phyloP scores from a whole-genome alignment of 1,140 invertebrate species.

The Apis cerana region DNA sequence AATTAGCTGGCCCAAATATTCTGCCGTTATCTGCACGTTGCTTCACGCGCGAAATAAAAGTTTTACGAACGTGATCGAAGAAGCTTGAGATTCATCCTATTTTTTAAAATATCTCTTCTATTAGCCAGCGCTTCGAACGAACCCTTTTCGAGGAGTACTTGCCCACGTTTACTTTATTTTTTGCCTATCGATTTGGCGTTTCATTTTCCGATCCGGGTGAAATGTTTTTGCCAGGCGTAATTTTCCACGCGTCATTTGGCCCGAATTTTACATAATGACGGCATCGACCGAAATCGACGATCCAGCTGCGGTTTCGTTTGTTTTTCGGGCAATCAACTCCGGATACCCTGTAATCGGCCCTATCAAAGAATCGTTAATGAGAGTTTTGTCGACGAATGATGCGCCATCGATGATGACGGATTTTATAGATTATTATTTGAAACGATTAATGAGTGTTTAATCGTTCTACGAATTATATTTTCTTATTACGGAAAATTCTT shows the following conservation, averaged over 20 bases:
- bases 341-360: background rate
- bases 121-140: no score
- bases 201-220: background rate
- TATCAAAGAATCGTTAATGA: constrained; percentile 11
- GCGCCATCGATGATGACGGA: background rate
- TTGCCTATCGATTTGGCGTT: background rate
- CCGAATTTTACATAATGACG: constrained; percentile 23
- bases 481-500: no score
- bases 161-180: background rate
- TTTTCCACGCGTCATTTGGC: background rate
- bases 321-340: constrained; percentile 21
- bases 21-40: no score
- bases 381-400: background rate
- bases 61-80: no score
- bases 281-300: background rate
- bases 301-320: background rate
- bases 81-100: no score
- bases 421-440: background rate
- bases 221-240: background rate
- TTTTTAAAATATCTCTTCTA: no score
- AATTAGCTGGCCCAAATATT: no score
- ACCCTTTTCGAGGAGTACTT: background rate
- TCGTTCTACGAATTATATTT: no score
- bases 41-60: no score
- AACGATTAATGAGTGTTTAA: background rate